phyloP scores from a whole-genome alignment of 2,797 vertebrate genomes.

The Acipenser transmontanus region DNA sequence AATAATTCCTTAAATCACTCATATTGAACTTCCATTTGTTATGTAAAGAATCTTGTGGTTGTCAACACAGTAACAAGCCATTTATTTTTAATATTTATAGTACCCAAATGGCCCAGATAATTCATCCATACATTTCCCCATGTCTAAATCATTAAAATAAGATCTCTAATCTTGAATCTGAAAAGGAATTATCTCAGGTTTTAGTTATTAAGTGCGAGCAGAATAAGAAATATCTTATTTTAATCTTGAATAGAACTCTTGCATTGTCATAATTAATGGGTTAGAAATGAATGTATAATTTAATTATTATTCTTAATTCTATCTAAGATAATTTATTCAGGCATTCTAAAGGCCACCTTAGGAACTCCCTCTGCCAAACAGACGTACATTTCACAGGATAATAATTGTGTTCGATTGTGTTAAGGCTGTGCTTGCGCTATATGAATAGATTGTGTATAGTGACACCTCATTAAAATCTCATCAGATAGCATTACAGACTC shows the following conservation, averaged over 20 bases:
- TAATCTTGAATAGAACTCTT: neutral
- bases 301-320: constrained; percentile 18
- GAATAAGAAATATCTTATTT: neutral
- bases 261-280: neutral
- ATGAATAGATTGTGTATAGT: constrained; percentile 35
- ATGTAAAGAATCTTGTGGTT: too few relatives aligned
- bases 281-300: constrained; percentile 23
- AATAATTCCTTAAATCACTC: too few relatives aligned
- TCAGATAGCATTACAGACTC: constrained; percentile 1
- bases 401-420: constrained; percentile 38
- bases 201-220: neutral
- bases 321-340: constrained; percentile 19
- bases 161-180: too few relatives aligned
- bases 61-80: too few relatives aligned
- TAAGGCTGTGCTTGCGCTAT: constrained; percentile 25
- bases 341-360: neutral
- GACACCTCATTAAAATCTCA: constrained; percentile 39
- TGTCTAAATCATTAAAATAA: too few relatives aligned
- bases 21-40: too few relatives aligned
- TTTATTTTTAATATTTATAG: too few relatives aligned
- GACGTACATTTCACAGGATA: constrained; percentile 22
- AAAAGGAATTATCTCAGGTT: too few relatives aligned
- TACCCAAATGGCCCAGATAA: too few relatives aligned
- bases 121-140: too few relatives aligned
- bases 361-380: constrained; percentile 17